Evolutionary conservation across 2,797 vertebrate genomes (phyloP).

Genomic region (Dipus sagitta): DNA sequence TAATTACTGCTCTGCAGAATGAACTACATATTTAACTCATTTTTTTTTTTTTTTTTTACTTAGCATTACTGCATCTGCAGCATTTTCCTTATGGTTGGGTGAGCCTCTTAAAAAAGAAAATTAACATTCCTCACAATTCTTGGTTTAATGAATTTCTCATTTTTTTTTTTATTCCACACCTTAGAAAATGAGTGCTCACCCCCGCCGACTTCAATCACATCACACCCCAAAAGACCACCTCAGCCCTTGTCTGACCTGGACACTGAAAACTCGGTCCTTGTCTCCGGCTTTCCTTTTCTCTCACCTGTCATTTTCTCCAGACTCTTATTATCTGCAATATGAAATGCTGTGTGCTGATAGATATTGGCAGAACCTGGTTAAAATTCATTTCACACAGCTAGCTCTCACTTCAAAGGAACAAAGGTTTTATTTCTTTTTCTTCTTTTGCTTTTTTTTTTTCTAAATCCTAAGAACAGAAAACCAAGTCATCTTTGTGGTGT

Average conservation of each 20-base stretch:
- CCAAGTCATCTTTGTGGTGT: slow-evolving; percentile 84
- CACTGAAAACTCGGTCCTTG: slow-evolving; percentile 41
- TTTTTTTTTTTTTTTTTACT: slow-evolving; percentile 4
- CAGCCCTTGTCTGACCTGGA: slow-evolving; percentile 62
- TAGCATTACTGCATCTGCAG: background rate
- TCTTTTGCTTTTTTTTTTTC: background rate
- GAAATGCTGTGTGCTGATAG: slow-evolving; percentile 83
- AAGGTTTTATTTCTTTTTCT: slow-evolving; percentile 64
- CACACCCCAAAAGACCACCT: slow-evolving; percentile 22
- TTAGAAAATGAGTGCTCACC: background rate
- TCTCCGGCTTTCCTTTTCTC: slow-evolving; percentile 70
- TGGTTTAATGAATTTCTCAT: slow-evolving; percentile 24
- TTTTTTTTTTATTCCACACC: background rate
- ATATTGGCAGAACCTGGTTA: slow-evolving; percentile 86
- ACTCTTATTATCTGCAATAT: slow-evolving; percentile 77
- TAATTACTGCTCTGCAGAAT: background rate
- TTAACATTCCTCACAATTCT: background rate
- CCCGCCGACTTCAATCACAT: background rate
- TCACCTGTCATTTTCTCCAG: slow-evolving; percentile 79
- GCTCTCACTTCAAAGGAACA: slow-evolving; percentile 87
- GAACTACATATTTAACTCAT: background rate
- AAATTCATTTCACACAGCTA: slow-evolving; percentile 87
- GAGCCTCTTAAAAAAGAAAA: slow-evolving; percentile 12
- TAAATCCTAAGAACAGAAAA: slow-evolving; percentile 79
- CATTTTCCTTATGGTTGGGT: background rate